Percentiles rank a stretch among this genome's conserved stretches.
Conservation (phyloP, 2,797 vertebrate genomes). For the Erpetoichthys calabaricus region DNA sequence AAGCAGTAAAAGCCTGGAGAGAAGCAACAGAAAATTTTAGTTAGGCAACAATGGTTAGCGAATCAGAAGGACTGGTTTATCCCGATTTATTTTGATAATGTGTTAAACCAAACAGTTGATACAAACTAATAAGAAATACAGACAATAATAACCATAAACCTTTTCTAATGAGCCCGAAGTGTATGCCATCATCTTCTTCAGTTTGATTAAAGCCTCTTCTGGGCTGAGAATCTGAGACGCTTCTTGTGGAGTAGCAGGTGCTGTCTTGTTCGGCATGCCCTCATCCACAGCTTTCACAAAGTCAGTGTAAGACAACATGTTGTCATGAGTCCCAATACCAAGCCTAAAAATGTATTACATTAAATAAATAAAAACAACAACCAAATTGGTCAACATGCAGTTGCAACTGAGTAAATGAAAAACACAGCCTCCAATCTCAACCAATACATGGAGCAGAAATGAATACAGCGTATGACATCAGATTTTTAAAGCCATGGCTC, state of each 20-base stretch:
- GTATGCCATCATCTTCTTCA: slow-evolving; percentile 29
- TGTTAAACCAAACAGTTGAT: no score
- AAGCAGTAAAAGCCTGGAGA: slow-evolving; percentile 34
- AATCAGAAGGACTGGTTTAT: no score
- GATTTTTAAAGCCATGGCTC: neutral
- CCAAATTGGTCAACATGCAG: slow-evolving; percentile 18
- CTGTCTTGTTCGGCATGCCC: slow-evolving; percentile 19
- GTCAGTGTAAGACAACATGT: slow-evolving; percentile 39
- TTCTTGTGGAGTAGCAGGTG: slow-evolving; percentile 18
- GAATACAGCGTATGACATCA: neutral
- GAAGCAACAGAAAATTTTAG: slow-evolving; percentile 6
- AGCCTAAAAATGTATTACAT: slow-evolving; percentile 28
- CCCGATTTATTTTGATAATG: no score
- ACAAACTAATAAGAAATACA: no score
- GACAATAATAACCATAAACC: no score
- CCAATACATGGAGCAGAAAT: no score
- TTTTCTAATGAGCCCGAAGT: no score
- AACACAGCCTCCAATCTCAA: no score
- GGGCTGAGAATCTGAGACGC: slow-evolving; percentile 24
- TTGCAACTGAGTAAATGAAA: slow-evolving; percentile 1
- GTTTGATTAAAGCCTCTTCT: slow-evolving; percentile 30
- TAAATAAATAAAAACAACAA: slow-evolving; percentile 15
- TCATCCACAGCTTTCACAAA: slow-evolving; percentile 40
- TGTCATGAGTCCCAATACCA: slow-evolving; percentile 33
- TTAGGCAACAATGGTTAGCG: neutral